Conservation (phyloP, 2,113 vertebrate genomes). For the Spheniscus mendiculus region DNA sequence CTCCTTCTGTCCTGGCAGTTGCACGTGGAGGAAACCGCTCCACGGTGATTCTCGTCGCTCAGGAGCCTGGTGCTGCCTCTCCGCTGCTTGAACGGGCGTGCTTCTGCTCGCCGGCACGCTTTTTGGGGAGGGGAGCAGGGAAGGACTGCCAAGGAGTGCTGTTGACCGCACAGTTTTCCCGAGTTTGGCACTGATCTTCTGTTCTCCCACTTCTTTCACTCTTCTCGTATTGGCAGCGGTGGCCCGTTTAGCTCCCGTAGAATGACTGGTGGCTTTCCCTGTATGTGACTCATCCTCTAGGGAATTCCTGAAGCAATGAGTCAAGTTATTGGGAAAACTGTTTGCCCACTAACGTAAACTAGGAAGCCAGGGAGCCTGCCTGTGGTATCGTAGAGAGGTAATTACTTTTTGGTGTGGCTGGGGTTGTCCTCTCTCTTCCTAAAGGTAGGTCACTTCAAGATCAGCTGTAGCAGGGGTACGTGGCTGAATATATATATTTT, state of each 20-base stretch:
- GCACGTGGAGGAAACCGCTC: accelerated
- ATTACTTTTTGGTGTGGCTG: not conserved
- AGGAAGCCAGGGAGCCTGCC: not conserved
- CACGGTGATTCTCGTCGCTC: accelerated
- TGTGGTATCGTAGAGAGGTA: not conserved
- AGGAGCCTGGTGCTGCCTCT: not conserved
- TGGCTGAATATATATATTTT: not conserved
- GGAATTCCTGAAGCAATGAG: conserved; percentile 65
- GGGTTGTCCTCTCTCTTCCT: not conserved
- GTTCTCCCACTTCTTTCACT: conserved; percentile 50
- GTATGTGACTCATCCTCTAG: conserved; percentile 45
- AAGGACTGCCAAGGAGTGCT: not conserved
- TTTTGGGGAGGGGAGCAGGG: not conserved
- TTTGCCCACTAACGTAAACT: conserved; percentile 11
- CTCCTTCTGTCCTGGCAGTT: not conserved
- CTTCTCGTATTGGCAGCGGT: conserved; percentile 26
- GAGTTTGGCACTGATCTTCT: not conserved
- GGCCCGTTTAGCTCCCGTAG: not conserved
- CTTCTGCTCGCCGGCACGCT: not conserved
- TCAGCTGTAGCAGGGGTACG: accelerated
- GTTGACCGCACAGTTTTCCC: not conserved
- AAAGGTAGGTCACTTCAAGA: not conserved
- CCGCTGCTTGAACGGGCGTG: accelerated
- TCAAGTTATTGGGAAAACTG: conserved; percentile 64
- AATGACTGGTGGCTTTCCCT: conserved; percentile 48